Evolutionary conservation across 2,888 invertebrate species (phyloP).

Genomic region (Cerastoderma edule): DNA sequence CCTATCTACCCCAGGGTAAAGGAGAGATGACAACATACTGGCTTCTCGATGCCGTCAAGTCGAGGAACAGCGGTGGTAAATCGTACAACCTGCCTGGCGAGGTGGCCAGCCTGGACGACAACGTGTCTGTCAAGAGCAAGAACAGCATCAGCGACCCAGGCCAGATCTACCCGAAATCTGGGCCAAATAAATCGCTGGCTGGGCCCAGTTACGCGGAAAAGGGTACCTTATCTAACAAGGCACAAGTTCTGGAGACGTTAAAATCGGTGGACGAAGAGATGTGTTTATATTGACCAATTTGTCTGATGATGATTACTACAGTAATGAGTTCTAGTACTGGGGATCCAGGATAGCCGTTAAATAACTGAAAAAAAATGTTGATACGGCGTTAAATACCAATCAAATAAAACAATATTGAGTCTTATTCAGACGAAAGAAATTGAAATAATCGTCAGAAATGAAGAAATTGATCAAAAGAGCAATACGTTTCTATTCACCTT

Average conservation of each 20-base stretch:
- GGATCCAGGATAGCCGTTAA: too few species aligned
- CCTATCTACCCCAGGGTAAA: conserved; percentile 53
- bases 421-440: too few species aligned
- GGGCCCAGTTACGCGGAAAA: conserved; percentile 7
- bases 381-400: too few species aligned
- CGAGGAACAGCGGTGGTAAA: neutral
- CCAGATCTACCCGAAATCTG: neutral
- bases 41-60: conserved; percentile 21
- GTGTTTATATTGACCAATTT: conserved; percentile 12
- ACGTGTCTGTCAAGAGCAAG: conserved; percentile 3
- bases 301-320: too few species aligned
- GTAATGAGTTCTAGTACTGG: too few species aligned
- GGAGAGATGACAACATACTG: conserved; percentile 53
- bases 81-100: conserved; percentile 37
- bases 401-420: too few species aligned
- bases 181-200: conserved; percentile 11
- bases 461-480: conserved; percentile 7
- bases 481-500: too few species aligned
- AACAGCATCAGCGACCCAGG: neutral
- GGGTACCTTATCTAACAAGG: neutral
- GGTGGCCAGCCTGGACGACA: conserved; percentile 10
- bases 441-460: neutral
- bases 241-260: conserved; percentile 6
- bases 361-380: too few species aligned
- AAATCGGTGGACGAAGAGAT: conserved; percentile 16